Base-by-base conservation (phyloP, 92 coral and sea anemone genomes). In the Parazoanthus swiftii region DNA sequence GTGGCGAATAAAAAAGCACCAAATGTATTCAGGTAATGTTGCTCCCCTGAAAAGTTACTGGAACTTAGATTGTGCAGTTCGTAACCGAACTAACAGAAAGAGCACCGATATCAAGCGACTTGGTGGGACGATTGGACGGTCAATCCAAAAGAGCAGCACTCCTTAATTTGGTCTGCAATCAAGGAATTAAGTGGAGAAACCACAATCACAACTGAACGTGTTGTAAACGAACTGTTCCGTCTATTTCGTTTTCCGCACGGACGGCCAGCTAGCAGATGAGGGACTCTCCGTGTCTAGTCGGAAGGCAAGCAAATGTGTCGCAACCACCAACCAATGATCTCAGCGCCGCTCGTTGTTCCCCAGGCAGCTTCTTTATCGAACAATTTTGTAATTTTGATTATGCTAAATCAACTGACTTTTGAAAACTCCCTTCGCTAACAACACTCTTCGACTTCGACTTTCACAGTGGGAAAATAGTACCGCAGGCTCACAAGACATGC, bases 331-430 rank as follows among this genome's bases (percentile, higher is more conserved):
- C 42, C 8, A 72, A 72, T 33, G 39, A 73, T 73, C 77, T 73
- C 65, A 58, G 65, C 77, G 42, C 42, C 35, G 42, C 77, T 73
- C 77, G 44, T 73, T 33, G 77, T 73, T 58, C 65, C 65, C 65
- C 65, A 13, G 65, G 25, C 74, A 70, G 36, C 74, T 70, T 70
- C 74, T 70, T 29, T 70, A 43, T 29, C 81, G 77, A 46, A 86
- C 81, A 86, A 86, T 86, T 51, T 44, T 42, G 73, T 75, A 86
- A 74, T 86, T 73, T 73, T 73, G 77, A 73, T n/a, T 33, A 73
- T 23, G 77, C 77, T 73, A 73, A 68, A 68, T 68, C 35, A 14
- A 68, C 74, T 16, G 74, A 68, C 25, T 6, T 68, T 68, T 13
- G 35, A 68, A 68, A 68, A 25, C 37, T 68, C 35, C 25, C 35